These are phyloP conservation scores for Lycodopsis pacificus DNA, from an alignment of 2,797 vertebrate genomes.

Conservation along the genomic window DNA sequence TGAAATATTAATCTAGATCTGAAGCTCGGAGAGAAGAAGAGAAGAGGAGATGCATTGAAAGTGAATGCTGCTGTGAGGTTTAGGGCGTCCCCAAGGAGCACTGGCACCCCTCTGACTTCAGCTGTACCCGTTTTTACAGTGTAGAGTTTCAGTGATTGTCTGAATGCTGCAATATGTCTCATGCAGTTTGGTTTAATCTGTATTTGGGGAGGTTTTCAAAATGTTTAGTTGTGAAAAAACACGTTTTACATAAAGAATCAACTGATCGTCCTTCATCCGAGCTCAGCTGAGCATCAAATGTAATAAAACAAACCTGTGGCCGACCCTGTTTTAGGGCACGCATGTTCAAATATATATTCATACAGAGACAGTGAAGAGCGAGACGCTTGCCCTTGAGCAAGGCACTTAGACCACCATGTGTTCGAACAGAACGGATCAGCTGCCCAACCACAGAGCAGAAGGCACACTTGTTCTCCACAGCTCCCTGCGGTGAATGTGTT, in stretches of 20 bases:
- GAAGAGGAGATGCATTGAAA: constrained; percentile 48
- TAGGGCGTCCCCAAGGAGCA: constrained; percentile 35
- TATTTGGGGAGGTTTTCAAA: neutral
- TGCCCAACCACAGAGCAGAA: neutral
- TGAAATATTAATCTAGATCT: constrained; percentile 70
- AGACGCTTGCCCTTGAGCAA: neutral
- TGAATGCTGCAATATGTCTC: neutral
- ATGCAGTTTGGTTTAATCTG: neutral
- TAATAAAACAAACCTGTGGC: neutral
- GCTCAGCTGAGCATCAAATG: neutral
- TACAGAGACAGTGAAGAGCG: neutral
- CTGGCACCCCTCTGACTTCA: constrained; percentile 27
- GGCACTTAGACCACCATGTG: neutral
- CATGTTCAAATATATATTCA: neutral
- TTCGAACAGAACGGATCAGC: neutral
- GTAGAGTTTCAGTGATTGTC: neutral
- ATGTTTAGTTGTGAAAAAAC: neutral
- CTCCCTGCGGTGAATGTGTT: neutral
- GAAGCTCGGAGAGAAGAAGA: constrained; percentile 33
- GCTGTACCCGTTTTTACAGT: constrained; percentile 31
- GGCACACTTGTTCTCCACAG: neutral
- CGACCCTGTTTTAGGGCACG: neutral
- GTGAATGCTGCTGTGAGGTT: constrained; percentile 52
- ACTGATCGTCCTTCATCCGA: too few relatives aligned
- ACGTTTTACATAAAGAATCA: neutral